Evolutionary conservation across 2,888 invertebrate genomes (phyloP), one percentile per base, ranked within the genome.

Genomic region (Drosophila prostipennis): DNA sequence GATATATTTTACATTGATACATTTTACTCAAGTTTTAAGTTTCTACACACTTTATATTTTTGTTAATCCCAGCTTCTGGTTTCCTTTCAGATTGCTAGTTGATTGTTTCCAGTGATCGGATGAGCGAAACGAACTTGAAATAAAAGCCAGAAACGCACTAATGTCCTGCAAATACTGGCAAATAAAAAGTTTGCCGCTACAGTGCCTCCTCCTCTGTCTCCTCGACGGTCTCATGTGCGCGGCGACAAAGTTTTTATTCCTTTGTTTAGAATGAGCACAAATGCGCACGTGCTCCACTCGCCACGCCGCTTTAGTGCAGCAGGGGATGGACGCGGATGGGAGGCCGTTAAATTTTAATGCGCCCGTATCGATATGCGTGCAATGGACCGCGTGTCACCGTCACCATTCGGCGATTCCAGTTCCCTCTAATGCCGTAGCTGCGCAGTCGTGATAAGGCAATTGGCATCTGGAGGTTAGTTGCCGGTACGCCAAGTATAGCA

Each of bases 261-360:
- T 84, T 87, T 89, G 90, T 87, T 91, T 90, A 91, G 91, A 90
- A 87, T 79, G 79, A 86, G 80, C 73, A 80, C 80, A 84, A 87
- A 83, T 82, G 88, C 73, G 83, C 80, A 84, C 89, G 89, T 89
- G 89, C 86, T 80, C 80, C 74, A 76, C 64, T 34, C 10, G 11
- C 29, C 29, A 26, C 46, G 54, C 65, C 65, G 51, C 81, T 80
- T 84, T 78, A 84, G 81, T 87, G 85, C 73, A 67, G 14, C 34
- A 11, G 51, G 8, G 14, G 19, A 13, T 16, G 40, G 39, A 14
- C 11, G n/a, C 16, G 10, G 19, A 19, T 16, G 34, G n/a, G 54
- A 54, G 55, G 79, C 77, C 86, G 84, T 90, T 86, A 88, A 90
- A 90, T 86, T 90, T 90, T 91, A 90, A 91, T 91, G 90, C 74